These are phyloP conservation scores for Toxotes lorentzi DNA, from an alignment of 2,797 vertebrate species.

Conservation along the genomic window DNA sequence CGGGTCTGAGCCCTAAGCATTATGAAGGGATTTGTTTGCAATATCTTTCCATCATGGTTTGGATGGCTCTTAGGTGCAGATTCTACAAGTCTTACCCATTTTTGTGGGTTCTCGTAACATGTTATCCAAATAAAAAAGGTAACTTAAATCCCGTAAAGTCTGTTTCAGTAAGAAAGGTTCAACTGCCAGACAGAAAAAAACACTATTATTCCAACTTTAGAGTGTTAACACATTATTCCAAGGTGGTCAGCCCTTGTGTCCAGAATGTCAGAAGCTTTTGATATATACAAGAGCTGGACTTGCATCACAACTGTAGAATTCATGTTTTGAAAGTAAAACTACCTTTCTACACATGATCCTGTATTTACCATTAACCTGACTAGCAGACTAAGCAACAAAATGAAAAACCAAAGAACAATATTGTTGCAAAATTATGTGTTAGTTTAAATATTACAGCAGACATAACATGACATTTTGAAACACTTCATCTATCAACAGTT, in stretches of 20 bases:
- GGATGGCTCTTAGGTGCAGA: too few species aligned
- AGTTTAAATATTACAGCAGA: constrained; percentile 3
- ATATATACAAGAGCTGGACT: background rate
- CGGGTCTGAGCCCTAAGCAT: too few species aligned
- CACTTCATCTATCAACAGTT: constrained; percentile 30
- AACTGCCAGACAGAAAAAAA: too few species aligned
- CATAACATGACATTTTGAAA: constrained; percentile 29
- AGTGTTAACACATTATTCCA: too few species aligned
- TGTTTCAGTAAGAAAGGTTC: too few species aligned
- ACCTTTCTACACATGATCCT: background rate
- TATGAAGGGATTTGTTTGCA: too few species aligned
- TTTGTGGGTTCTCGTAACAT: too few species aligned
- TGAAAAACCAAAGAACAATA: background rate
- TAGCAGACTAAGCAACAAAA: background rate
- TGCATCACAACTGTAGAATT: background rate
- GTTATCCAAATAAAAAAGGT: too few species aligned
- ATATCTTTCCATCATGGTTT: too few species aligned
- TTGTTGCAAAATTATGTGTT: constrained; percentile 26
- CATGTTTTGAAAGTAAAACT: constrained; percentile 1
- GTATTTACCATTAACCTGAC: background rate
- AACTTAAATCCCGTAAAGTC: too few species aligned
- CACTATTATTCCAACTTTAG: too few species aligned
- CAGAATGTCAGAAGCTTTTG: background rate
- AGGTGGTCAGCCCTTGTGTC: background rate
- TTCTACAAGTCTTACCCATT: too few species aligned